These are phyloP conservation scores for Pardosa pseudoannulata DNA, from an alignment of 2,888 invertebrate species.

Conservation along the genomic window DNA sequence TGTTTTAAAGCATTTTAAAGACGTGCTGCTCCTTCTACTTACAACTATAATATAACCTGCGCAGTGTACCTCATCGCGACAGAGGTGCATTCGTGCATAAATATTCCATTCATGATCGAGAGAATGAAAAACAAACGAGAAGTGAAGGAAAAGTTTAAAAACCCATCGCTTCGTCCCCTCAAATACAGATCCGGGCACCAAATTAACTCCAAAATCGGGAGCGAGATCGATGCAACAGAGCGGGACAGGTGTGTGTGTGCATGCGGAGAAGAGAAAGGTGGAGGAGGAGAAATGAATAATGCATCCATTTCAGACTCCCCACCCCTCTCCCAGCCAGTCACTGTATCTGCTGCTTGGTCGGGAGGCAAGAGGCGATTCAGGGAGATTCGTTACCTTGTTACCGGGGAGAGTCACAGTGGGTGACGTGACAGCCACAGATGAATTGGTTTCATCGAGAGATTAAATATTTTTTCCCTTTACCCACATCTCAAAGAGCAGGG, in stretches of 20 bases:
- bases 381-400: conserved; percentile 3
- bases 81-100: no score
- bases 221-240: background rate
- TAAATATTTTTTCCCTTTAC: no score
- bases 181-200: background rate
- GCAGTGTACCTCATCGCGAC: no score
- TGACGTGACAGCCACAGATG: background rate
- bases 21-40: no score
- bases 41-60: no score
- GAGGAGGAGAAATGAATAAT: background rate
- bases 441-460: background rate
- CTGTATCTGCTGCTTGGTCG: background rate
- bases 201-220: background rate
- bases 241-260: background rate
- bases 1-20: no score
- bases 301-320: background rate
- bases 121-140: no score
- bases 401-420: background rate
- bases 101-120: no score
- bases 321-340: no score
- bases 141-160: no score
- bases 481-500: no score
- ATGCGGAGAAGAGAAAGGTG: background rate
- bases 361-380: background rate
- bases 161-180: background rate